Evolutionary conservation across 2,888 invertebrate genomes (phyloP).

Genomic region (Brachyopa scutellaris): DNA sequence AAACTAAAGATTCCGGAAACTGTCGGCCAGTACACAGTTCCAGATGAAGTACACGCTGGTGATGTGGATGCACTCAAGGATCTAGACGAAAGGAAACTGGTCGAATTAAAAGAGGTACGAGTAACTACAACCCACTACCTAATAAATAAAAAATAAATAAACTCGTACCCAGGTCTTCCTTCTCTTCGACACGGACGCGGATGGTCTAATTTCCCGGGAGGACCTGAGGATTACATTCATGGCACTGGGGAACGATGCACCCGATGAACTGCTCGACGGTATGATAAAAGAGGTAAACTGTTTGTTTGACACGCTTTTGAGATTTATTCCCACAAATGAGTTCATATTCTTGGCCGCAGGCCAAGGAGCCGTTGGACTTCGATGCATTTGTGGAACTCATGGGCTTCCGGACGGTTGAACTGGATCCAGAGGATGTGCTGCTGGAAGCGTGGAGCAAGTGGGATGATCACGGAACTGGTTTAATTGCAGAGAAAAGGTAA

Average conservation of each 20-base stretch:
- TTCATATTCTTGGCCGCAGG: slow-evolving; percentile 76
- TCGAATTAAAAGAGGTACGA: slow-evolving; percentile 86
- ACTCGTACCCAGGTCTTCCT: slow-evolving; percentile 84
- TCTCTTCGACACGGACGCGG: slow-evolving; percentile 86
- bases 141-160: slow-evolving; percentile 10
- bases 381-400: slow-evolving; percentile 86
- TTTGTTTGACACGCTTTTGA: slow-evolving; percentile 69
- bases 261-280: slow-evolving; percentile 85
- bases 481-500: slow-evolving; percentile 85
- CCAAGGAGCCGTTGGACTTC: slow-evolving; percentile 84
- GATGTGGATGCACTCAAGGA: slow-evolving; percentile 83
- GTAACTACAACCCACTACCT: neutral
- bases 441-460: slow-evolving; percentile 85
- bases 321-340: slow-evolving; percentile 68
- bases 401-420: slow-evolving; percentile 84
- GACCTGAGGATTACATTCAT: slow-evolving; percentile 85
- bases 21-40: slow-evolving; percentile 78
- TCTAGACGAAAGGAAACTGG: slow-evolving; percentile 84
- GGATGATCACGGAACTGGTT: slow-evolving; percentile 85
- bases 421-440: slow-evolving; percentile 86
- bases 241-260: slow-evolving; percentile 84
- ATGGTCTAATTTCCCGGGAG: slow-evolving; percentile 85
- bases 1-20: slow-evolving; percentile 79
- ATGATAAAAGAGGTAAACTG: slow-evolving; percentile 83
- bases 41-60: slow-evolving; percentile 78